Evolutionary conservation across 2,888 invertebrate genomes (phyloP), one percentile per base, ranked within the genome.

Genomic region (Andrena bucephala): DNA sequence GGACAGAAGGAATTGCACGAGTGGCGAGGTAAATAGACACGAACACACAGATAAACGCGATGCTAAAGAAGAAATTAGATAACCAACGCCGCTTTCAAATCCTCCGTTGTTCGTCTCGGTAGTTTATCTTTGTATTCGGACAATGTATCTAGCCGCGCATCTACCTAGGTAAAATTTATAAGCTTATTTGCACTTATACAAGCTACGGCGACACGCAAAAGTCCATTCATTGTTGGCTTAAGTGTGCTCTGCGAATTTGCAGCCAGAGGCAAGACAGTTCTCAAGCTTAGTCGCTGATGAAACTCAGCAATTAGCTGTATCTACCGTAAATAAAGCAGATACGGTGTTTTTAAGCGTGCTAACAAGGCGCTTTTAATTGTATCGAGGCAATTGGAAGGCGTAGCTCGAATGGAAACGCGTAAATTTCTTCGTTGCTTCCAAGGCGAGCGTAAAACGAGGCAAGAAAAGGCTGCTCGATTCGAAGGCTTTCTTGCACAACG

Each of bases 401-500:
- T 1, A 4, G 16, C 7, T 27, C 13, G 31, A 74, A 75, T 24
- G 60, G 27, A 50, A 69, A 16, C 27, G 72, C 50, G 52, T 60
- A 71, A 75, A 75, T 75, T 60, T 71, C 70, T 59, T 68, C 54
- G 59, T 69, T 69, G 16, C 70, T 24, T 27, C 31, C 6, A n/a
- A 10, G 8, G 8, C 27, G 33, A 20, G 5, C n/a, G 36, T 52
- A 33, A 71, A 75, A 71, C 59, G 48, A 5, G 27, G 8, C 24
- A 24, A 71, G 33, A 59, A 71, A 42, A 48, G 10, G 7, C 70
- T n/a, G 48, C 50, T 57, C 68, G 42, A 68, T 42, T 20, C 33
- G 48, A 52, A n/a, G 13, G 50, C 13, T 10, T 27, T 72, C 42
- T n/a, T 42, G 42, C 42, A 0, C 42, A 1, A 20, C 16, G 13